Base-by-base conservation (phyloP, 2,888 invertebrate genomes). In the Nomada flava region DNA sequence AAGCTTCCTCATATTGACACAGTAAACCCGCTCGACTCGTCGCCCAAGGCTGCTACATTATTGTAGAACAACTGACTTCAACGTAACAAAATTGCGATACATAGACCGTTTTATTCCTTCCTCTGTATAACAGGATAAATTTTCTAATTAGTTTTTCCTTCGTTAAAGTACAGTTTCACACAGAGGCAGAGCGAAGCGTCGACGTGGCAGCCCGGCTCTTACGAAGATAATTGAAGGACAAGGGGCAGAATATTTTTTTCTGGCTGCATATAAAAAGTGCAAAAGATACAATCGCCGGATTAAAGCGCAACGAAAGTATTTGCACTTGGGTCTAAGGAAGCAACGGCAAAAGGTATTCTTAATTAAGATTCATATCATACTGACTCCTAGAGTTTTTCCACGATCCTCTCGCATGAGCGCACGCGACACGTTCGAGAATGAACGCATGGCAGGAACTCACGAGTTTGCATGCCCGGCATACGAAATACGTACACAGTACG, bases 381-480 rank as follows among this genome's bases (percentile, higher is more conserved):
- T 18, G 65, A 52, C 60, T 74, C 60, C 75, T 65, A 75, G 72
- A 78, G 67, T 80, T 81, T 78, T 86, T 86, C 59, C 77, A 77
- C 73, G 73, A 77, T 75, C 71, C 79, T 74, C 69, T 76, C 74
- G 74, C 79, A 73, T 67, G 65, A 77, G 71, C 70, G 79, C 79
- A 79, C 82, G 82, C 82, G 86, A 82, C 77, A 71, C 81, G 68
- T 81, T 72, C 69, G 76, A 82, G 77, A 74, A 83, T 77, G 71
- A 70, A 79, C 71, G 60, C 70, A 65, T 55, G 84, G 60, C 75
- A 85, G 85, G 81, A 85, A 81, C 86, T 84, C 71, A 71, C 67
- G 79, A 50, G 57, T 64, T 62, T 42, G 47, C 76, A 74, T 77
- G 85, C 65, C 42, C 20, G 42, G 87, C 87, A 86, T 87, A 69